A percentile compares a stretch with the other conserved stretches of the same genome.
Evolutionary conservation across 1,140 invertebrate species (phyloP).

Genomic region (Trypoxylus dichotomus): DNA sequence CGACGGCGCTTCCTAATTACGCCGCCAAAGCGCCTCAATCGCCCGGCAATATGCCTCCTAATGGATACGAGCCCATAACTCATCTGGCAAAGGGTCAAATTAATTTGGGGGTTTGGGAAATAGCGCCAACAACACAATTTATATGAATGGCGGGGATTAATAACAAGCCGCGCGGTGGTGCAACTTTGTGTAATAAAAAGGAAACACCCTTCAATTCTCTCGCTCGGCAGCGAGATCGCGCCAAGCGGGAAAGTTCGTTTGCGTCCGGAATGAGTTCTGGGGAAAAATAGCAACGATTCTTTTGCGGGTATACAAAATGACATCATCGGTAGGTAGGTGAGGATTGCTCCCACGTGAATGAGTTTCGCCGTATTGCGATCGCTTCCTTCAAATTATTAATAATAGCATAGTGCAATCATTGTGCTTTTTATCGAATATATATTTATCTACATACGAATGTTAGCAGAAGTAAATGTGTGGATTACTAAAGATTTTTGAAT

Average conservation of each 20-base stretch:
- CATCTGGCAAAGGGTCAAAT: slow-evolving; percentile 49
- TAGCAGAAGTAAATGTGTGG: neutral
- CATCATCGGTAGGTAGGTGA: neutral
- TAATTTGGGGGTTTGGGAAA: slow-evolving; percentile 45
- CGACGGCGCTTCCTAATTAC: slow-evolving; percentile 47
- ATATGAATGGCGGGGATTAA: slow-evolving; percentile 34
- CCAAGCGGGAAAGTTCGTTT: neutral
- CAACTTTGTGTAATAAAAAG: neutral
- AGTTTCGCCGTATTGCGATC: neutral
- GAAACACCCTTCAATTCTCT: neutral
- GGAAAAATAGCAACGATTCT: neutral
- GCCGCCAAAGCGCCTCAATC: slow-evolving; percentile 47
- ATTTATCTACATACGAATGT: neutral
- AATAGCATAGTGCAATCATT: neutral
- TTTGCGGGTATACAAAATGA: neutral
- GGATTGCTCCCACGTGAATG: neutral
- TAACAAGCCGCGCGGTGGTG: neutral
- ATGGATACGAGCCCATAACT: slow-evolving; percentile 48
- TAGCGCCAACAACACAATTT: slow-evolving; percentile 40
- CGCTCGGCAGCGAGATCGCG: neutral
- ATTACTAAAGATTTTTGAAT: neutral
- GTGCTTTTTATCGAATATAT: neutral
- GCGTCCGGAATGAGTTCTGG: neutral
- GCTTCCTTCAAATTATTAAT: neutral
- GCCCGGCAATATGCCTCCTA: slow-evolving; percentile 50